Percentiles rank a stretch among this genome's conserved stretches.
Evolutionary conservation across 30 jellyfish, hydroid and myxozoan species (phyloP).

Genomic region (Mastigias papua): DNA sequence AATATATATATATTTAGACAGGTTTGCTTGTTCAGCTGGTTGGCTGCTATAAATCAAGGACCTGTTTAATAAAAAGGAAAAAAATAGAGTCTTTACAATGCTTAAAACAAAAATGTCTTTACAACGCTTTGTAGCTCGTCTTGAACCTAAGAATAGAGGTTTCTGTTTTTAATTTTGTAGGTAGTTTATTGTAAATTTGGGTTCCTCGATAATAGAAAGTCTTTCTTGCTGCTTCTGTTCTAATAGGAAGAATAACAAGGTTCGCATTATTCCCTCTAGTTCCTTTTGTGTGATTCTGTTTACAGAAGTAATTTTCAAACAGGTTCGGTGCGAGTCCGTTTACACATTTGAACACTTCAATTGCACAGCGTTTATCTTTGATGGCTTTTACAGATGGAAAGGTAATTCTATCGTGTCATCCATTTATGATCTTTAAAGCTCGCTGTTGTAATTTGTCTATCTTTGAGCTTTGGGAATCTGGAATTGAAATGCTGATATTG

Average conservation of each 20-base stretch:
- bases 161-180: background rate
- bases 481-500: background rate
- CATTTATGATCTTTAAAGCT: conserved; percentile 4
- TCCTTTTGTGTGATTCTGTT: background rate
- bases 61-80: background rate
- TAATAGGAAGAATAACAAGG: background rate
- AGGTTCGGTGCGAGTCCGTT: conserved; percentile 7
- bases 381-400: background rate
- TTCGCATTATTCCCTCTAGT: conserved; percentile 24
- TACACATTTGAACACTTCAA: conserved; percentile 9
- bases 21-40: conserved; percentile 23
- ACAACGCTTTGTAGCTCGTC: background rate
- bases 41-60: background rate
- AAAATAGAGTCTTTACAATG: no score
- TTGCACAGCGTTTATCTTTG: conserved; percentile 27
- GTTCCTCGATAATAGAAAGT: conserved; percentile 21
- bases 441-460: background rate
- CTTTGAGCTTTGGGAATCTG: background rate
- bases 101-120: no score
- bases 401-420: conserved; percentile 1
- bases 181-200: conserved; percentile 3
- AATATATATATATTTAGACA: background rate
- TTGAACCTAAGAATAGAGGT: background rate
- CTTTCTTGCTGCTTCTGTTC: conserved; percentile 20
- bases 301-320: conserved; percentile 24